Evolutionary conservation across 2,888 invertebrate species (phyloP).

Genomic region (Amblyteles armatorius): DNA sequence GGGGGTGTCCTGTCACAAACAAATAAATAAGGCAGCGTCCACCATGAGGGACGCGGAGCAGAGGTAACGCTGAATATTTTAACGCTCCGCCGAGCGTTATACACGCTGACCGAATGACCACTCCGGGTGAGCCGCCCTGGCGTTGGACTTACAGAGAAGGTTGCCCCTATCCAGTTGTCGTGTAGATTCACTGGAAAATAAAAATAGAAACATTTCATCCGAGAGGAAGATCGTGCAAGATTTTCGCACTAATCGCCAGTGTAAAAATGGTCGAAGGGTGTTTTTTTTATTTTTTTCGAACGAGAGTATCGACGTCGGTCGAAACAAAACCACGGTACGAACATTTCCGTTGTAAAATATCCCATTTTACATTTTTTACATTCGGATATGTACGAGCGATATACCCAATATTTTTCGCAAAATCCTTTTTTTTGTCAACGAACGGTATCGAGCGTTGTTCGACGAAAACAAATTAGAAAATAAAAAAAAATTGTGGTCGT

Average conservation of each 20-base stretch:
- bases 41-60: constrained; percentile 49
- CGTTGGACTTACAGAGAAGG: constrained; percentile 10
- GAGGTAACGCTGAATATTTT: constrained; percentile 72
- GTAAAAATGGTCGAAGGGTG: neutral
- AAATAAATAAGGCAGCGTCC: constrained; percentile 77
- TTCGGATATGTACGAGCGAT: too few species aligned
- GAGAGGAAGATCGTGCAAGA: neutral
- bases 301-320: neutral
- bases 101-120: constrained; percentile 72
- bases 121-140: constrained; percentile 6
- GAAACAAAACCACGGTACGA: neutral
- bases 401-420: too few species aligned
- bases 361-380: too few species aligned
- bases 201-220: neutral
- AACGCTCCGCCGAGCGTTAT: constrained; percentile 71
- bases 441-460: too few species aligned
- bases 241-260: neutral
- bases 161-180: constrained; percentile 29
- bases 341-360: neutral
- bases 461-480: too few species aligned
- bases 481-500: too few species aligned
- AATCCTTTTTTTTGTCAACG: too few species aligned
- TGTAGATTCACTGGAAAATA: neutral
- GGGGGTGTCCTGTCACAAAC: constrained; percentile 72
- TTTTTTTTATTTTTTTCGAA: neutral